A percentile compares a stretch with the other conserved stretches of the same genome.
Conservation (phyloP, 2,113 vertebrate species). For the Arenaria interpres region DNA sequence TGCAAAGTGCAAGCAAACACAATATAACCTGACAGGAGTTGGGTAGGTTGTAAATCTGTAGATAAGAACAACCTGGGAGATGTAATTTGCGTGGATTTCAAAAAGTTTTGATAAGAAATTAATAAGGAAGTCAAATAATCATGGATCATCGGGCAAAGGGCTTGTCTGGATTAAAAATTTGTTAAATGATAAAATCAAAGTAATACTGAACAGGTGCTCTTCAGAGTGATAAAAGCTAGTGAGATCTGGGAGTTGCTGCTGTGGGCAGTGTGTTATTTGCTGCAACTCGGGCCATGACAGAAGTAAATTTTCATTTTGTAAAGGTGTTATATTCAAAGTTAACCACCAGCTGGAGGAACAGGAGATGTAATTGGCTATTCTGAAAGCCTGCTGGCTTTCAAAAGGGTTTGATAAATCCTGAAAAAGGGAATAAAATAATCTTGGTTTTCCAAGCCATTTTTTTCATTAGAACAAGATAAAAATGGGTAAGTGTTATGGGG, state of each 20-base stretch:
- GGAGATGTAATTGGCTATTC: neutral
- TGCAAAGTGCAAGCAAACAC: neutral
- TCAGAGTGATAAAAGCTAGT: neutral
- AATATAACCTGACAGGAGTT: neutral
- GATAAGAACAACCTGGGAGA: neutral
- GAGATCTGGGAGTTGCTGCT: neutral
- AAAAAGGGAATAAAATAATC: neutral
- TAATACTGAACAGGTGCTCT: neutral
- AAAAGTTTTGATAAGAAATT: conserved; percentile 1
- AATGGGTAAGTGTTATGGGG: neutral
- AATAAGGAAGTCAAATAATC: conserved; percentile 18
- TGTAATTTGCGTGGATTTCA: neutral
- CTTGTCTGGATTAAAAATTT: neutral
- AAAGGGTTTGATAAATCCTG: neutral
- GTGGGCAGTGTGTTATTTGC: neutral
- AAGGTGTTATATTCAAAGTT: neutral
- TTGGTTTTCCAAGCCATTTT: neutral
- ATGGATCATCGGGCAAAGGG: neutral
- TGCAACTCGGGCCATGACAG: neutral
- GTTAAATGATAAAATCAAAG: neutral
- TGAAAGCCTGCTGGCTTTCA: neutral
- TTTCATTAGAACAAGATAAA: neutral
- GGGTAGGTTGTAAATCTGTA: neutral
- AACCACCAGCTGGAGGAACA: neutral
- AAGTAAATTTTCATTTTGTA: neutral